phyloP scores from a whole-genome alignment of 2,888 invertebrate genomes.

The Cotesia congregata region DNA sequence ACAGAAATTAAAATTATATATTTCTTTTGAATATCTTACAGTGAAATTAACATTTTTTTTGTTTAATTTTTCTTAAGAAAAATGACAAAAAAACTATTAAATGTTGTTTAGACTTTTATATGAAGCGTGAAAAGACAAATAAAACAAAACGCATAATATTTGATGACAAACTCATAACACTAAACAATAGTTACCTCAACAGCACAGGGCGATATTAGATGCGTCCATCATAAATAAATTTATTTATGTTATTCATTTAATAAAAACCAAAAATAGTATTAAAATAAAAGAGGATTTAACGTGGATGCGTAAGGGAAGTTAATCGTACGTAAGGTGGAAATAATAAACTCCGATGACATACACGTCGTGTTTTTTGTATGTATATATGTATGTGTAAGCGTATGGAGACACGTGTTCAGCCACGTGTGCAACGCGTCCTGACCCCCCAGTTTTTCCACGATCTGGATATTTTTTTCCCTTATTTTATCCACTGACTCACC shows the following conservation, averaged over 20 bases:
- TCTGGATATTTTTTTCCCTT: constrained; percentile 38
- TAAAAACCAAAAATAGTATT: background rate
- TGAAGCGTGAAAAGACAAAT: background rate
- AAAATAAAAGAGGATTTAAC: constrained; percentile 17
- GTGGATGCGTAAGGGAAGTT: constrained; percentile 30
- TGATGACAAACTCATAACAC: background rate
- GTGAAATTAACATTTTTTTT: too few relatives aligned
- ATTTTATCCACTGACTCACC: constrained; percentile 22
- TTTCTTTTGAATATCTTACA: too few relatives aligned
- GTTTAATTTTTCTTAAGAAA: background rate
- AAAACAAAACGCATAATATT: background rate
- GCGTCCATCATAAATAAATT: background rate
- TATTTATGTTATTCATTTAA: background rate
- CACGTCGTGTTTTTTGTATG: constrained; percentile 2
- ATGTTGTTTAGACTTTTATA: background rate
- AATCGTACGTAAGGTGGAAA: constrained; percentile 43
- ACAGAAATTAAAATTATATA: too few relatives aligned
- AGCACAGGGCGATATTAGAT: background rate
- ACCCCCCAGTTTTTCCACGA: constrained; percentile 51
- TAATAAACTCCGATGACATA: constrained; percentile 41
- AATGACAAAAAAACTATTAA: background rate
- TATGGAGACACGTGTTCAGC: constrained; percentile 62
- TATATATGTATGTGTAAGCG: constrained; percentile 50
- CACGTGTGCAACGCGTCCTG: constrained; percentile 50
- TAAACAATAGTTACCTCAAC: background rate